Evolutionary conservation across 2,113 vertebrate genomes (phyloP), one percentile per base, ranked within the genome.

Genomic region (Trichomycterus rosablanca): DNA sequence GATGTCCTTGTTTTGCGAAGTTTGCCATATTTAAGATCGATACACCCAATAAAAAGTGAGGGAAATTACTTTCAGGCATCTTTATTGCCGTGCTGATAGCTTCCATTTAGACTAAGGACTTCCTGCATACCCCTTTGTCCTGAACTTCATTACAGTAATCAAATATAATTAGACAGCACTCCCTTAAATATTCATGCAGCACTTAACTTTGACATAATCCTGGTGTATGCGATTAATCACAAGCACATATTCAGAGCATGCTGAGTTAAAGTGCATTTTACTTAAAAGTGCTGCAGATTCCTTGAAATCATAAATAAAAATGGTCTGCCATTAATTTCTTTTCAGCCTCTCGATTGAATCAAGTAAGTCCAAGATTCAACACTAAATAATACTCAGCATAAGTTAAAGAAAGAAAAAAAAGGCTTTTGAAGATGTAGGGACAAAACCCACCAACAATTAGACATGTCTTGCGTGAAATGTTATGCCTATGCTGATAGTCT

Each of bases 101-200:
- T 42, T 55, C 61, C 39, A 57, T 67, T 73, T 73, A 26, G 42
- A 73, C 49, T 66, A 64, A 16, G 23, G 14, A 71, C 56, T 48
- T 45, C 58, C 56, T 48, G 49, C 58, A 59, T 67, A 2, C 69
- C 70, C 24, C 54, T 51, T 61, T 66, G 53, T 70, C 59, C 59
- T 68, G 73, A 54, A 78, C 67, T 77, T 80, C 78, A 79, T 79
- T 70, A 69, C 49, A 40, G 63, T 75, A 78, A 81, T 82, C 68
- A 73, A 58, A 70, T 61, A 54, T 71, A 81, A 74, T 81, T 80
- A 81, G 66, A 74, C 69, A 76, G 73, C 65, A 63, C 59, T 43
- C 60, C 58, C 48, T 76, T 54, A 82, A 82, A 74, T 68, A 80
- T 76, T 76, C 50, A 76, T 77, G 66, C 57, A 61, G 48, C 66